Percentiles rank a stretch among this genome's conserved stretches.
Evolutionary conservation across 2,797 vertebrate genomes (phyloP).

Genomic region (Chelon auratus): DNA sequence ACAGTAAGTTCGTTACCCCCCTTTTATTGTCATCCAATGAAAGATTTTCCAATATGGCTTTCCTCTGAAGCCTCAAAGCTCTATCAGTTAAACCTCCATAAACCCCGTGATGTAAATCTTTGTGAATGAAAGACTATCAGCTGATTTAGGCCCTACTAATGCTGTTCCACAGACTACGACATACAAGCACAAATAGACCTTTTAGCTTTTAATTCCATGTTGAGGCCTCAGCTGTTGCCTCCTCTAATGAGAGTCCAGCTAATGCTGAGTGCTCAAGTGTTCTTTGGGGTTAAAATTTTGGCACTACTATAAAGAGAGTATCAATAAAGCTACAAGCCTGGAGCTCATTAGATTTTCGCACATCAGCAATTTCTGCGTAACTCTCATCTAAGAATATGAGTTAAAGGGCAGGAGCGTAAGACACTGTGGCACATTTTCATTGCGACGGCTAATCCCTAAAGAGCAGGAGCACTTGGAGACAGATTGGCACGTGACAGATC

Average conservation of each 20-base stretch:
- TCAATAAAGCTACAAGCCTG: slow-evolving; percentile 35
- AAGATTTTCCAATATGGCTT: slow-evolving; percentile 24
- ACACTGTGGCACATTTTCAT: slow-evolving; percentile 25
- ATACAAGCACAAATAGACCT: slow-evolving; percentile 50
- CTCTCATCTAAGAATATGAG: slow-evolving; percentile 68
- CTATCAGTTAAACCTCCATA: slow-evolving; percentile 29
- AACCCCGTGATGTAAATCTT: slow-evolving; percentile 39
- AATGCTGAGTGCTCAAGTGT: slow-evolving; percentile 25
- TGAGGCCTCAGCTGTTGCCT: slow-evolving; percentile 65
- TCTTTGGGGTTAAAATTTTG: slow-evolving; percentile 50
- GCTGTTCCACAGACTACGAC: slow-evolving; percentile 32
- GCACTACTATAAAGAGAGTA: slow-evolving; percentile 55
- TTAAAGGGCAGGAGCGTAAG: slow-evolving; percentile 41
- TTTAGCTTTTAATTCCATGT: slow-evolving; percentile 58
- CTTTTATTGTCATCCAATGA: slow-evolving; percentile 25
- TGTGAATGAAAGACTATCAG: slow-evolving; percentile 42
- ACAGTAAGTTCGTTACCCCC: not conserved
- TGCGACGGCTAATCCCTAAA: slow-evolving; percentile 65
- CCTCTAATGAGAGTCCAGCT: slow-evolving; percentile 45
- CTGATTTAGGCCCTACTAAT: slow-evolving; percentile 41
- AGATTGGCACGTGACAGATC: slow-evolving; percentile 66
- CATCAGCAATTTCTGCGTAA: slow-evolving; percentile 43
- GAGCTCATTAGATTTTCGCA: slow-evolving; percentile 40
- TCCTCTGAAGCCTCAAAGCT: slow-evolving; percentile 12
- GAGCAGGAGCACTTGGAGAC: slow-evolving; percentile 46